Evolutionary conservation across 53 echinoderm and acorn worm species (phyloP), one percentile per base, ranked within the genome.

Genomic region (Pentamera pediparva): DNA sequence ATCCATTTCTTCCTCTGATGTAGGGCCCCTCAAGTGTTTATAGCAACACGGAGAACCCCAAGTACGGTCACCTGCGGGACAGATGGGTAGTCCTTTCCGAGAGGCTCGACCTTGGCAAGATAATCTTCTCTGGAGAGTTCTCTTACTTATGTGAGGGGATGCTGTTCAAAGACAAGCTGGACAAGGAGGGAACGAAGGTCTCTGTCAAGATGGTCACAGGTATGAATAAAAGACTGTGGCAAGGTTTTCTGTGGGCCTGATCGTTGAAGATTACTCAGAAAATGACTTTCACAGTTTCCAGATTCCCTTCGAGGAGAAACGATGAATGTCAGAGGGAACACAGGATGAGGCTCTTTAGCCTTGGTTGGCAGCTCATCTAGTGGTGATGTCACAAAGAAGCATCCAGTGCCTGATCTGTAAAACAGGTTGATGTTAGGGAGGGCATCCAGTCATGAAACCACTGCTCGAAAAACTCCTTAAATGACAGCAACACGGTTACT

Each of bases 121-220:
- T 98, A 5, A 62, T 98, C 43, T 80, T 78, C 59, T 88, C 88
- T 28, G 98, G 98, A 11, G 86, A 98, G 74, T 98, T 92, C 50
- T 79, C 91, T 4, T 98, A 98, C 37, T 75, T 98, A 47, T 91
- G 88, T 30, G 98, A 91, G 61, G 98, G 98, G 8, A 74, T 76
- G 56, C 67, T 79, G 22, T 83, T 71, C 41, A 59, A 61, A 21
- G 77, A 86, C 24, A 76, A 67, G 15, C 32, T 50, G 1, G 78
- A 88, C 32, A 32, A 19, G 8, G 56, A 30, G 1, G 75, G 82
- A 17, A 33, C 57, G 6, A 98, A 92, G 73, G 92, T 98, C 3
- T 86, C 89, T 9, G 84, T 91, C 31, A 98, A 98, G 59, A 78
- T 88, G 5, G 59, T 89, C 1, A 80, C 80, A 84, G 98, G 98